Percentiles rank a stretch among this genome's conserved stretches.
Conservation (phyloP, 2,797 vertebrate genomes). For the Megalops cyprinoides region DNA sequence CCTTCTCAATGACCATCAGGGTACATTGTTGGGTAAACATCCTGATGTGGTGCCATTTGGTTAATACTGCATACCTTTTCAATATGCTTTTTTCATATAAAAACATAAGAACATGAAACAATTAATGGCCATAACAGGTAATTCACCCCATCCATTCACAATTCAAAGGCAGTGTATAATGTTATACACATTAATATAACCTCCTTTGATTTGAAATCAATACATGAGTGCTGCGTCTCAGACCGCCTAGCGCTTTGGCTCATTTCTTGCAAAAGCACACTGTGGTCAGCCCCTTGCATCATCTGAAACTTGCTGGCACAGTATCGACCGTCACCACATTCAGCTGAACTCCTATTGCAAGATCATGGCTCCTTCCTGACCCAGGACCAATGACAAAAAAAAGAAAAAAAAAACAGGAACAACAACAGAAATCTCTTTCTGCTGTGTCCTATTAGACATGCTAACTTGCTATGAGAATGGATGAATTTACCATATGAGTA, state of each 20-base stretch:
- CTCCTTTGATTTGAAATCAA: no score
- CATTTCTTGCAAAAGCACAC: neutral
- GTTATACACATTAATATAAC: no score
- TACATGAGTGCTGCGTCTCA: no score
- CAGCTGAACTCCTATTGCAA: neutral
- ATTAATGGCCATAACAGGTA: no score
- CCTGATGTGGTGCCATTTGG: neutral
- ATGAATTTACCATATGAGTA: no score
- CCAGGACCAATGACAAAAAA: neutral
- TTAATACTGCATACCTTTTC: neutral
- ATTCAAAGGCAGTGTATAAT: no score
- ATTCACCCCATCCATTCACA: no score
- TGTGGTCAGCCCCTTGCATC: neutral
- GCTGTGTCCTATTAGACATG: neutral
- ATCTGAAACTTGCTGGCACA: neutral
- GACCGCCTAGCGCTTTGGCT: no score
- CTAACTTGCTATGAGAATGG: no score
- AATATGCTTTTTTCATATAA: neutral
- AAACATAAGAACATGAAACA: no score
- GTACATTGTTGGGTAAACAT: neutral
- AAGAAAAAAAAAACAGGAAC: neutral
- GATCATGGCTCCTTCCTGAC: neutral
- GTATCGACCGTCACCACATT: neutral
- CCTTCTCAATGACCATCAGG: neutral
- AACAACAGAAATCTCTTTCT: neutral